phyloP scores from a whole-genome alignment of 1,140 invertebrate species.

The Habropoda laboriosa region DNA sequence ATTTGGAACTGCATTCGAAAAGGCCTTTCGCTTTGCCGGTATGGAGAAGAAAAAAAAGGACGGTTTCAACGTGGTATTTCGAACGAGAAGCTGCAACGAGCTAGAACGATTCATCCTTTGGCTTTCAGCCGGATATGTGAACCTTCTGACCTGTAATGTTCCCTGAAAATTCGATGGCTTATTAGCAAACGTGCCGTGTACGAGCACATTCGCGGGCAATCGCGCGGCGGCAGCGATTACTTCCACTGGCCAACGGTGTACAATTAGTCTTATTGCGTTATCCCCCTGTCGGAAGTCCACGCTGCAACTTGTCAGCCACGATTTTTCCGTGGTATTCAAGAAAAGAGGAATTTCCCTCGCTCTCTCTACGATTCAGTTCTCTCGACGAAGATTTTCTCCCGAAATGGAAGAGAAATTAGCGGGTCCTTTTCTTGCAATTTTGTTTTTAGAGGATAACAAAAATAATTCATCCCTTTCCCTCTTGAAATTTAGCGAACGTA shows the following conservation, averaged over 20 bases:
- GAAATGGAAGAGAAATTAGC: no score
- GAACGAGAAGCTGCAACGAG: not conserved
- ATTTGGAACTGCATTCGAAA: not conserved
- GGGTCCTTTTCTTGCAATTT: no score
- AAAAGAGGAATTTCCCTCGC: not conserved
- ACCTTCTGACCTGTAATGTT: constrained; percentile 35
- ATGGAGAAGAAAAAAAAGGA: not conserved
- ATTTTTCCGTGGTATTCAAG: not conserved
- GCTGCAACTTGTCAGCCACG: not conserved
- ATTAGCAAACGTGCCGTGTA: constrained; percentile 33
- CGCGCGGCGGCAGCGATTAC: constrained; percentile 46
- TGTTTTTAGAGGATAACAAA: no score
- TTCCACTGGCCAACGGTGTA: constrained; percentile 29
- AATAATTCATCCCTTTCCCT: not conserved
- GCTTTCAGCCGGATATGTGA: constrained; percentile 9
- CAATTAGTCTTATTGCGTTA: constrained; percentile 43
- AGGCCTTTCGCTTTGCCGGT: not conserved
- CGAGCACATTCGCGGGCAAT: constrained; percentile 23
- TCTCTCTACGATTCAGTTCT: not conserved
- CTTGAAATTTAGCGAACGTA: no score
- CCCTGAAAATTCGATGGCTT: constrained; percentile 40
- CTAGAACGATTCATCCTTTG: not conserved
- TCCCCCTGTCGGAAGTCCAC: not conserved
- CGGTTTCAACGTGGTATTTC: not conserved
- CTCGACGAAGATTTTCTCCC: no score